These are phyloP conservation scores for Tringa solitaria DNA, from an alignment of 2,113 vertebrate genomes.

Conservation along the genomic window DNA sequence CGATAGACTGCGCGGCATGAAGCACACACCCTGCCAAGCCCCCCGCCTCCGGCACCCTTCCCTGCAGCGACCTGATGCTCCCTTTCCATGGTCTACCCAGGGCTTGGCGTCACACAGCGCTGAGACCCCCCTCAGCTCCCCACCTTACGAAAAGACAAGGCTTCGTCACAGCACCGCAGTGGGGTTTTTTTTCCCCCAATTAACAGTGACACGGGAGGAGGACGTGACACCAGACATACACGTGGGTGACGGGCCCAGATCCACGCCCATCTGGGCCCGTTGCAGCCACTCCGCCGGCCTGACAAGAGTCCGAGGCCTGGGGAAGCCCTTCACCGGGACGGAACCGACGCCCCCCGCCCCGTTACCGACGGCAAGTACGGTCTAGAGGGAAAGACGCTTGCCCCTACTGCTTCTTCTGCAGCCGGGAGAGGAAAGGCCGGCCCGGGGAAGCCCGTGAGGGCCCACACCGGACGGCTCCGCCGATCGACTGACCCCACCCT, in stretches of 20 bases:
- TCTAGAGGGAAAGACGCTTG: neutral
- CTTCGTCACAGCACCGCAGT: rapidly evolving
- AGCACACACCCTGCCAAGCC: neutral
- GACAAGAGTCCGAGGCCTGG: neutral
- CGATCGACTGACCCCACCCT: neutral
- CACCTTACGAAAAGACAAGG: neutral
- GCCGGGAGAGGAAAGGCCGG: neutral
- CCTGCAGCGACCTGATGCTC: neutral
- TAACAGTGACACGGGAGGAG: neutral
- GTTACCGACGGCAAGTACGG: neutral
- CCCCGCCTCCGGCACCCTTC: neutral
- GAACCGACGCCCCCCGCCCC: neutral
- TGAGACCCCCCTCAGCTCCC: neutral
- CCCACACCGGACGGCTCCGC: neutral
- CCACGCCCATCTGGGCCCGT: neutral
- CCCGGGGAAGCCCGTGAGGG: neutral
- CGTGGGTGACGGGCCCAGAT: neutral
- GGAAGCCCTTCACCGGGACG: neutral
- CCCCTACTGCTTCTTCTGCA: neutral
- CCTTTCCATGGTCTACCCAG: neutral
- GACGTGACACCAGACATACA: neutral
- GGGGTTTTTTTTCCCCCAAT: neutral
- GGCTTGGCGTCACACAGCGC: neutral
- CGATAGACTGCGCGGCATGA: rapidly evolving
- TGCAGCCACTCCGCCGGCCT: neutral